A percentile compares a stretch with the other conserved stretches of the same genome.
phyloP scores from a whole-genome alignment of 2,113 vertebrate species.

The Melierax canorus region DNA sequence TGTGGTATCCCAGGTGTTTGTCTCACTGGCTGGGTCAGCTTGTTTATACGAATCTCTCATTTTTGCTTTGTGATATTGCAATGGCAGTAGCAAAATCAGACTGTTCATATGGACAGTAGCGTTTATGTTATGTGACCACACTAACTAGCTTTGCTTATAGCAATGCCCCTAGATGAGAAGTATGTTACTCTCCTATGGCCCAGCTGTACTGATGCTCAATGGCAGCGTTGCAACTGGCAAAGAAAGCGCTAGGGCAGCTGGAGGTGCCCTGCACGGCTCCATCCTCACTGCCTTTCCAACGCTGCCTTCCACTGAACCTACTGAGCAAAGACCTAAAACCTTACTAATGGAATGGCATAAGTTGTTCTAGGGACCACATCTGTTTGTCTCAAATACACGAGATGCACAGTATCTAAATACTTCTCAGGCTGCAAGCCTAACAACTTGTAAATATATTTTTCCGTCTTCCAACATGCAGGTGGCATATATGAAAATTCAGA shows the following conservation, averaged over 20 bases:
- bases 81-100: not conserved
- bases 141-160: not conserved
- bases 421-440: not conserved
- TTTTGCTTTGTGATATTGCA: not conserved
- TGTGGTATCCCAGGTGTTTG: not conserved
- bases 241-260: not conserved
- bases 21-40: not conserved
- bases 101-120: accelerated
- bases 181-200: not conserved
- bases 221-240: not conserved
- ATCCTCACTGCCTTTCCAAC: not conserved
- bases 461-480: not conserved
- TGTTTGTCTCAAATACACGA: not conserved
- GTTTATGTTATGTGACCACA: accelerated
- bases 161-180: not conserved
- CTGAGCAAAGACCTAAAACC: not conserved
- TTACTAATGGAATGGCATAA: not conserved
- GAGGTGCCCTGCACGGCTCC: not conserved
- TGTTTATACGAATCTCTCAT: not conserved
- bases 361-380: not conserved
- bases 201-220: not conserved
- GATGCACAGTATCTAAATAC: not conserved
- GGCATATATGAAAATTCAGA: not conserved
- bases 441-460: not conserved
- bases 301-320: not conserved